Conservation (phyloP, 2,113 vertebrate species). For the Macrotis lagotis region DNA sequence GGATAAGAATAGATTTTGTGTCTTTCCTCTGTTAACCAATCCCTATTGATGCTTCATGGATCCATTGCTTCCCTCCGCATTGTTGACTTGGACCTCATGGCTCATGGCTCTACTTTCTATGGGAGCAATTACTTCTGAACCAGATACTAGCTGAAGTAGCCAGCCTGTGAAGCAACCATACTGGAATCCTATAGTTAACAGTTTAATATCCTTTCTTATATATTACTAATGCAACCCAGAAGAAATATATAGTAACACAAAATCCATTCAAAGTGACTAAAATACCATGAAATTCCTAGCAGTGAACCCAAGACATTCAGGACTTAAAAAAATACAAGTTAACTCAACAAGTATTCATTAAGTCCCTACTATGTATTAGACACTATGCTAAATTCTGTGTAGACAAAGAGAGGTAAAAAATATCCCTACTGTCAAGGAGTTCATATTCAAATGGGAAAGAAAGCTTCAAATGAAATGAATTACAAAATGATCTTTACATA, state of each 20-base stretch:
- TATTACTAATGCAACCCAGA: not conserved
- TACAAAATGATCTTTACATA: not conserved
- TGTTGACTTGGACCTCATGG: not conserved
- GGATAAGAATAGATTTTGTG: not conserved
- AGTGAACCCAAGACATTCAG: not conserved
- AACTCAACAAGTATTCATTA: not conserved
- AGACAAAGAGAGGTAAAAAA: not conserved
- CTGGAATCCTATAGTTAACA: not conserved
- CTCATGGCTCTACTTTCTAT: not conserved
- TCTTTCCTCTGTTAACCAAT: not conserved
- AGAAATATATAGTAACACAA: not conserved
- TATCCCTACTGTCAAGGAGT: not conserved
- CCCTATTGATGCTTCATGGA: not conserved
- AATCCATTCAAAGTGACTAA: not conserved
- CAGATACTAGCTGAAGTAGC: not conserved
- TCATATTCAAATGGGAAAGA: not conserved
- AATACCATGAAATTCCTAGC: not conserved
- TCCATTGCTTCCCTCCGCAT: not conserved
- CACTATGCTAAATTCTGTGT: not conserved
- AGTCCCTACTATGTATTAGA: not conserved
- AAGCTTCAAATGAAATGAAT: not conserved
- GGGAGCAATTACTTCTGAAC: not conserved
- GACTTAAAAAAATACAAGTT: not conserved
- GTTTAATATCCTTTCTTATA: not conserved
- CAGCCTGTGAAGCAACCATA: not conserved